A percentile compares a stretch with the other conserved stretches of the same genome.
Evolutionary conservation across 1,140 invertebrate genomes (phyloP).

Genomic region (Ceratitis capitata): DNA sequence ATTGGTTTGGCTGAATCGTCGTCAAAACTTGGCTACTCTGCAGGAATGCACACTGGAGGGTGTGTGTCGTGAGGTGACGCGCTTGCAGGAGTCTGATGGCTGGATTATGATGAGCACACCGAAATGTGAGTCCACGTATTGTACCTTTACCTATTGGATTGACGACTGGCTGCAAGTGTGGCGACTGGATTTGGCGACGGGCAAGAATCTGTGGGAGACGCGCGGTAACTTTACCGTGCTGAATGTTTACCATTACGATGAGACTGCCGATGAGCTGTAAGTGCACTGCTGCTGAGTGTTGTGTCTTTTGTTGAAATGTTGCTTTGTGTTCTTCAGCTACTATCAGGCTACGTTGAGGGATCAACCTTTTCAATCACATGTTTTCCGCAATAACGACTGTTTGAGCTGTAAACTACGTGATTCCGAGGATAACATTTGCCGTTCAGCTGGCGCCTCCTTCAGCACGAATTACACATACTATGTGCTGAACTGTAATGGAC

Average conservation of each 20-base stretch:
- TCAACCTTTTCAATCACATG: constrained; percentile 51
- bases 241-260: constrained; percentile 56
- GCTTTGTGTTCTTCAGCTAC: constrained; percentile 46
- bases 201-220: constrained; percentile 52
- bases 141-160: constrained; percentile 57
- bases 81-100: constrained; percentile 55
- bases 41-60: constrained; percentile 52
- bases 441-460: constrained; percentile 69
- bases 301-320: background rate
- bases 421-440: constrained; percentile 64
- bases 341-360: constrained; percentile 55
- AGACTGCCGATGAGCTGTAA: constrained; percentile 57
- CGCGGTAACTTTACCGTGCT: constrained; percentile 55
- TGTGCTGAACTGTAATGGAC: constrained; percentile 78
- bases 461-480: constrained; percentile 75
- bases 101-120: constrained; percentile 56
- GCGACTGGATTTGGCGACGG: constrained; percentile 56
- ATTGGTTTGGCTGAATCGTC: constrained; percentile 86
- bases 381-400: constrained; percentile 62
- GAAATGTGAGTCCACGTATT: constrained; percentile 50
- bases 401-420: constrained; percentile 65
- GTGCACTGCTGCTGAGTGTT: constrained; percentile 29
- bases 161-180: constrained; percentile 60
- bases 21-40: constrained; percentile 76
- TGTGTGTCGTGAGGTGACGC: constrained; percentile 51